These are phyloP conservation scores for Heterocephalus glaber DNA, from an alignment of 2,113 vertebrate species.

Conservation along the genomic window DNA sequence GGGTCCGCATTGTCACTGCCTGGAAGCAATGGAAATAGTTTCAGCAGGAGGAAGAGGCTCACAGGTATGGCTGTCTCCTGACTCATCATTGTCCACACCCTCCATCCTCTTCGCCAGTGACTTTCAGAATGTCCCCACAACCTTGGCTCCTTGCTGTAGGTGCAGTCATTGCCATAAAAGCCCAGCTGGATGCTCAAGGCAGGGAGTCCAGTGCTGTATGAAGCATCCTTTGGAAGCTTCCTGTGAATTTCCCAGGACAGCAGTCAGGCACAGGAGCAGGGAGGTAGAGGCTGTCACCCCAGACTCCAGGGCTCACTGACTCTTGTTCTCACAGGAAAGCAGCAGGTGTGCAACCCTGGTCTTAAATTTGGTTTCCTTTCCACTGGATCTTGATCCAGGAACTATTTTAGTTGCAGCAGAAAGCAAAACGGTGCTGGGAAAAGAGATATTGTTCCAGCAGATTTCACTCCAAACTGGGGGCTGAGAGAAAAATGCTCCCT, in stretches of 20 bases:
- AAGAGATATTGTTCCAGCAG: neutral
- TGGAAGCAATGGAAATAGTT: neutral
- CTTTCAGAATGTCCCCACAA: neutral
- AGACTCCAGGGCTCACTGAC: slow-evolving; percentile 70
- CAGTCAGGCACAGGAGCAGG: slow-evolving; percentile 63
- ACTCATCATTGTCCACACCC: no score
- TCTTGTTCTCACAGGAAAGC: slow-evolving; percentile 27
- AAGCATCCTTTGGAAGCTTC: neutral
- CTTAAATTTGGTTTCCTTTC: slow-evolving; percentile 56
- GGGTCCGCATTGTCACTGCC: neutral
- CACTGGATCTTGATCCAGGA: slow-evolving; percentile 34
- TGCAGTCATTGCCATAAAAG: neutral
- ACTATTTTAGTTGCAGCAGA: slow-evolving; percentile 63
- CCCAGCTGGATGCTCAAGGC: neutral
- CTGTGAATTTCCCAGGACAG: slow-evolving; percentile 36
- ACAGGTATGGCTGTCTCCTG: neutral
- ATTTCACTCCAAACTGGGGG: slow-evolving; percentile 18
- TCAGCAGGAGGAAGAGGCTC: neutral
- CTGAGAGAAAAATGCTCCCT: neutral
- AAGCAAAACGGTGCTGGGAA: slow-evolving; percentile 58
- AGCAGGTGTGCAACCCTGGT: slow-evolving; percentile 56
- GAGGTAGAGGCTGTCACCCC: slow-evolving; percentile 44
- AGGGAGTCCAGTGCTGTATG: neutral
- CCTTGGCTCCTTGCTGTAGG: neutral
- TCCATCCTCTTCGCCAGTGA: no score